Base-by-base conservation (phyloP, 2,888 invertebrate species). In the Andrena chrysosceles region DNA sequence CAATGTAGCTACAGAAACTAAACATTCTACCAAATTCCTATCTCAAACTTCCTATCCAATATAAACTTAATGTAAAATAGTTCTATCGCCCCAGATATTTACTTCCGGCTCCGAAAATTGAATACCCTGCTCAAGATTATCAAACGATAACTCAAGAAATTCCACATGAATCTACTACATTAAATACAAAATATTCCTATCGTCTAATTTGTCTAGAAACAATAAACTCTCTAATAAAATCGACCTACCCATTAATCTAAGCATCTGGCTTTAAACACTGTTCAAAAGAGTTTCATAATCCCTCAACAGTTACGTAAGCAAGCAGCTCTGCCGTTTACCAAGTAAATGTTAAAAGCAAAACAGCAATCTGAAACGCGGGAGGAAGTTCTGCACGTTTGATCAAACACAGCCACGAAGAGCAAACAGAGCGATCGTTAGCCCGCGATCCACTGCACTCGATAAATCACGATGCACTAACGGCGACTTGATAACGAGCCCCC, bases 371-470 rank as follows among this genome's bases (percentile, higher is more conserved):
- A 80, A 16, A 60, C n/a, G 23, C 60, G 8, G 8, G 66, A 60
- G 81, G 66, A 80, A 56, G 49, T 23, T 60, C 0, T 16, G 23
- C 20, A 48, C 42, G 59, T n/a, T 74, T 59, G 35, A 31, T 23
- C 42, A 54, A 79, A 70, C 23, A 35, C 7, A 8, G 56, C 10
- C 26, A 23, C 33, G 8, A 7, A 49, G 54, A 66, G 10, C 49
- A 70, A 67, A 78, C 63, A 52, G 8, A 77, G n/a, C 49, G 3
- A 23, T 16, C 20, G 35, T 56, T 83, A 35, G 26, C 23, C 60
- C 63, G 16, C 35, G 64, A 73, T 33, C 77, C 68, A 26, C 63
- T 54, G 64, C 33, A 42, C n/a, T 26, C 54, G 56, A 82, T 66
- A 64, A 71, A 59, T 59, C 31, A 59, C 23, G 35, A 62, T 60